phyloP scores from a whole-genome alignment of 2,888 invertebrate species.

The Papilio protenor region DNA sequence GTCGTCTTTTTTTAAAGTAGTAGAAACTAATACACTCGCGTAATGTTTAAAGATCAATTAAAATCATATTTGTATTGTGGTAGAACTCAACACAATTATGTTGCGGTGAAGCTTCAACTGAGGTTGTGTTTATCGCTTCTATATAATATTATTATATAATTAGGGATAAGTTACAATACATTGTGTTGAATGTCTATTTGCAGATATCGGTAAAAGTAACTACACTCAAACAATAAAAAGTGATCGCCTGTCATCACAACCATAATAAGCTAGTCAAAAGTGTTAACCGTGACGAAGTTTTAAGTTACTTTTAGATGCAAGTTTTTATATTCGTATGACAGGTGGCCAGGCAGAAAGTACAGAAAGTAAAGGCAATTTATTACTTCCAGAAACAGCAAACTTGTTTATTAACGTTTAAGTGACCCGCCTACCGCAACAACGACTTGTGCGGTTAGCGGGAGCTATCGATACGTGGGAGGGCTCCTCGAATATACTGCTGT shows the following conservation, averaged over 20 bases:
- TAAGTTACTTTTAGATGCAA: not conserved
- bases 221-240: not conserved
- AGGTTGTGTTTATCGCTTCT: not conserved
- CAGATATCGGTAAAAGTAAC: not conserved
- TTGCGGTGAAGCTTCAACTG: not conserved
- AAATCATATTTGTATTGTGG: not conserved
- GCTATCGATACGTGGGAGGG: slow-evolving; percentile 8
- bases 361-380: slow-evolving; percentile 17
- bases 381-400: slow-evolving; percentile 13
- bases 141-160: not conserved
- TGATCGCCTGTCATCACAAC: not conserved
- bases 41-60: not conserved
- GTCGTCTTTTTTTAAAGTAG: not conserved
- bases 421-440: slow-evolving; percentile 8
- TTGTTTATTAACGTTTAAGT: slow-evolving; percentile 12
- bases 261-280: not conserved
- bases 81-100: not conserved
- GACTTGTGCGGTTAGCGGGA: slow-evolving; percentile 16
- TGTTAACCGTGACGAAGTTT: not conserved
- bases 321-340: slow-evolving; percentile 2
- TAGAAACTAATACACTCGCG: not conserved
- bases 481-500: not conserved
- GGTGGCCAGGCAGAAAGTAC: slow-evolving; percentile 8
- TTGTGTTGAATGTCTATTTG: not conserved
- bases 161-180: not conserved